phyloP scores from a whole-genome alignment of 2,888 invertebrate species.

The Cyclophora albipunctata region DNA sequence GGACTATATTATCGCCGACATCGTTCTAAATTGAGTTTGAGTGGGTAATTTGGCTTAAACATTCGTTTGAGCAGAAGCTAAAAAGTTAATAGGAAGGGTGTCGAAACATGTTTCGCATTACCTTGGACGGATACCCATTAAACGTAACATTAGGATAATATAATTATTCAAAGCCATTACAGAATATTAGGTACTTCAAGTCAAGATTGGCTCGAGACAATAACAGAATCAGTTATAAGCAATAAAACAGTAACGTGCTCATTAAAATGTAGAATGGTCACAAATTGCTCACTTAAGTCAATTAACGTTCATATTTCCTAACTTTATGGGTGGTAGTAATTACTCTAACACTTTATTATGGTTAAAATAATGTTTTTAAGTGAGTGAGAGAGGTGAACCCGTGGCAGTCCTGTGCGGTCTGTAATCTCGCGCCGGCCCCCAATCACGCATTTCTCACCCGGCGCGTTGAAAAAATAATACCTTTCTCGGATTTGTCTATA shows the following conservation, averaged over 20 bases:
- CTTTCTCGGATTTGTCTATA: constrained; percentile 69
- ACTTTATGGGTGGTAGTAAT: constrained; percentile 61
- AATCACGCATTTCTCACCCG: constrained; percentile 75
- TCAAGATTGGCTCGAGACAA: too few species aligned
- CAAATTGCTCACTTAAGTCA: constrained; percentile 17
- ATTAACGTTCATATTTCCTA: constrained; percentile 14
- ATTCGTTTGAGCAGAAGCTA: constrained; percentile 38
- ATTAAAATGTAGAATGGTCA: constrained; percentile 14
- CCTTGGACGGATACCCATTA: too few species aligned
- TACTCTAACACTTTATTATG: constrained; percentile 68
- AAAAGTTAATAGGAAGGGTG: constrained; percentile 35
- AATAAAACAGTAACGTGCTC: constrained; percentile 12
- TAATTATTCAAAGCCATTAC: too few species aligned
- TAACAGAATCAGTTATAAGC: constrained; percentile 4
- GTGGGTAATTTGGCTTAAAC: constrained; percentile 38
- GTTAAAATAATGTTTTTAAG: constrained; percentile 65
- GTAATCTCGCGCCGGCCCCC: constrained; percentile 70
- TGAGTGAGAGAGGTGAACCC: constrained; percentile 56
- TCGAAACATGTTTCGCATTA: constrained; percentile 27
- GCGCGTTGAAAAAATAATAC: constrained; percentile 75
- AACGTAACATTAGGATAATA: too few species aligned
- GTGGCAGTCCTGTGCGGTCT: constrained; percentile 63
- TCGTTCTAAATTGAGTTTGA: constrained; percentile 37
- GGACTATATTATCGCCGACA: constrained; percentile 42
- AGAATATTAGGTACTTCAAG: too few species aligned